Base-by-base conservation (phyloP, 2,888 invertebrate species). In the Rhingia campestris region DNA sequence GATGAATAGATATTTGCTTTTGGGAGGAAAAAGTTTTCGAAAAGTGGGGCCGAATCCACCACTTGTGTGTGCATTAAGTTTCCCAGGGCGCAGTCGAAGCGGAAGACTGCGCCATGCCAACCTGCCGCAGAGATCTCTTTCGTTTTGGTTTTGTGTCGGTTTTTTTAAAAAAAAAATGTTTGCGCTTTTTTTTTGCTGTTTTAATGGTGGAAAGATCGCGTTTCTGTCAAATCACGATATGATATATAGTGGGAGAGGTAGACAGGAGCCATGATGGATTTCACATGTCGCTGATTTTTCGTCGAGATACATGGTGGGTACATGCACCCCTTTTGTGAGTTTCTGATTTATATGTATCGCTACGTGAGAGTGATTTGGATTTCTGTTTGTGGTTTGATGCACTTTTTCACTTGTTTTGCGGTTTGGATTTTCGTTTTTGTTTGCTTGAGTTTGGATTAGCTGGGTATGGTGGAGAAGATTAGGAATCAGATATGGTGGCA, bases 201-300 rank as follows among this genome's bases (percentile, higher is more conserved):
- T 77, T 67, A 64, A 73, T 73, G 73, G 80, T 64, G 70, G 84
- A 79, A 86, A 86, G 87, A 85, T 86, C 87, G 86, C 86, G 86
- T 86, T 86, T 86, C 86, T 87, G 87, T 87, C 87, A 87, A 87
- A 87, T 87, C 86, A 82, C 70, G 86, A 86, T 86, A 87, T 87
- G 86, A 87, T 87, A 86, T 86, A 87, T 85, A 80, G 85, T 86
- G 86, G 85, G 87, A 86, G 86, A 85, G 75, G 84, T 66, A 84
- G 84, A 84, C 80, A 84, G 80, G 74, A 84, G 84, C 84, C 84
- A 84, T 84, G 84, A 84, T 84, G 84, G 84, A 84, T 84, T 84
- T 84, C 84, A 84, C 84, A 80, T 84, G 84, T 84, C 79, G 74
- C 80, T 84, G 84, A 84, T 84, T 84, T 80, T 80, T 74, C 74